Base-by-base conservation (phyloP, 2,113 vertebrate genomes). In the Lycaon pictus region DNA sequence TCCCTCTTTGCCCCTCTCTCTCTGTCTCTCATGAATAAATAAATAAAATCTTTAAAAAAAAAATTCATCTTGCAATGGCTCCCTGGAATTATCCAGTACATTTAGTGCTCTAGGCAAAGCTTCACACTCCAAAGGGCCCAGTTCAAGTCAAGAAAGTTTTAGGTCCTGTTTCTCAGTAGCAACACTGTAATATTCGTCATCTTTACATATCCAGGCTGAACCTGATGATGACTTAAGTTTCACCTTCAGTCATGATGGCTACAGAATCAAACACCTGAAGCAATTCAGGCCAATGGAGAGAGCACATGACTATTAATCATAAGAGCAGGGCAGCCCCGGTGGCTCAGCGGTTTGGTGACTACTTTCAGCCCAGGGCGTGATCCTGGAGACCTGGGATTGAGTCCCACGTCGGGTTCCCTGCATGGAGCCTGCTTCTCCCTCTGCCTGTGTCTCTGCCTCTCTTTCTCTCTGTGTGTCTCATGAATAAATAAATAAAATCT, bases 211-310 rank as follows among this genome's bases (percentile, higher is more conserved):
- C 32, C 48, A 35, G 25, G 25, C 23, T 83, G 85, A 98, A 92
- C 43, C 77, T 74, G 69, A 37, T 32, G 37, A 82, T 62, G 55
- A 62, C 71, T 83, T 79, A 65, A 82, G 94, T 97, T 92, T 98
- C 94, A 53, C n/a, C 87, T 96, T 96, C 63, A 90, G 72, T 79
- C 56, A 94, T 43, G 43, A 43, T 43, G 60, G 27, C 84, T 86
- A 55, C 27, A 94, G 51, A 96, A 92, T 83, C 67, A 94, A 92
- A 97, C 53, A 79, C 37, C 88, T 65, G 77, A 76, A 92, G 95
- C 79, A 69, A 62, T 27, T 65, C n/a, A 87, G 71, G 86, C 60
- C 72, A 77, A 27, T 22, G 51, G 69, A 80, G 35, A 51, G 22
- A 96, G 88, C 88, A 81, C 62, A 90, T 67, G 88, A 79, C 56